These are phyloP conservation scores for Frieseomelitta varia DNA, from an alignment of 1,140 invertebrate genomes.

Conservation along the genomic window DNA sequence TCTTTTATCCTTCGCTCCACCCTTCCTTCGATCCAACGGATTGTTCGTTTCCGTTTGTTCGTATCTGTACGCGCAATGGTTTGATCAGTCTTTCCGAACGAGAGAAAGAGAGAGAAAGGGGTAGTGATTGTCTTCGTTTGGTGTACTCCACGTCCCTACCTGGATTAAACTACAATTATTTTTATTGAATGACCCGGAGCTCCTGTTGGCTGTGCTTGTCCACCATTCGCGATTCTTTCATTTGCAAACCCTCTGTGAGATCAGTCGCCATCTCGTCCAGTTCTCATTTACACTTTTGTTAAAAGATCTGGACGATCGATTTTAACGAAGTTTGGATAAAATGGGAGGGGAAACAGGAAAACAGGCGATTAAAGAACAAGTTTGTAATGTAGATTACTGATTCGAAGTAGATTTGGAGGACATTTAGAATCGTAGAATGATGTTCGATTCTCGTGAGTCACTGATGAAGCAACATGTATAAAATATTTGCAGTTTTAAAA, in stretches of 20 bases:
- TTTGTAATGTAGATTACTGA: neutral
- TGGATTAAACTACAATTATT: constrained; percentile 79
- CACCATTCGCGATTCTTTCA: neutral
- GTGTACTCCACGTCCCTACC: constrained; percentile 48
- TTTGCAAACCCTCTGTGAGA: neutral
- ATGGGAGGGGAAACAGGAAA: neutral
- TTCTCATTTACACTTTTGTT: neutral
- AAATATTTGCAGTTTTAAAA: neutral
- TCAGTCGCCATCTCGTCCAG: neutral
- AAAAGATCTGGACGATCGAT: neutral
- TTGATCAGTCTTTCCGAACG: constrained; percentile 64
- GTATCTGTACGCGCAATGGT: constrained; percentile 21
- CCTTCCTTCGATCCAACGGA: neutral
- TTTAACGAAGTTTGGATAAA: no score
- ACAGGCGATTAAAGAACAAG: neutral
- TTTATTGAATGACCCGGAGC: constrained; percentile 71
- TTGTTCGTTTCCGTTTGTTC: neutral
- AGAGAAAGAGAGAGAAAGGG: constrained; percentile 13
- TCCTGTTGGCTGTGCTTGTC: neutral
- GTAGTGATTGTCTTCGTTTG: constrained; percentile 59
- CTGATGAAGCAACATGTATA: neutral
- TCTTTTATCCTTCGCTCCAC: neutral
- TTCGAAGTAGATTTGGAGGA: neutral
- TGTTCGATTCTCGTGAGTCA: neutral
- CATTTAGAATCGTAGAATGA: neutral